phyloP scores from a whole-genome alignment of 37 sponge, comb jelly and placozoan species.

The Geodia barretti region DNA sequence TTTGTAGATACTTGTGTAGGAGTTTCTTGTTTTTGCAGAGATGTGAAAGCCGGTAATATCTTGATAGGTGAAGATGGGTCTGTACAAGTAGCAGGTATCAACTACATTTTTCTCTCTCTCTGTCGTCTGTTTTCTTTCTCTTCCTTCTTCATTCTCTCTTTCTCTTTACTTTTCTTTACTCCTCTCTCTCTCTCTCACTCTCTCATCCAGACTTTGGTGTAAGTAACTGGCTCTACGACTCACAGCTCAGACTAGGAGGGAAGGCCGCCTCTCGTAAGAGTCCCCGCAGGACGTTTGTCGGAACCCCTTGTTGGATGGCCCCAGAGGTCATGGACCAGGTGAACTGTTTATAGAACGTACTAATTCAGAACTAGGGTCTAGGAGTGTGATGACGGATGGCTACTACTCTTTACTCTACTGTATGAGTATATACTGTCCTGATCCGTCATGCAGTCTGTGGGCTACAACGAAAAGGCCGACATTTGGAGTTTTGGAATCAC shows the following conservation, averaged over 20 bases:
- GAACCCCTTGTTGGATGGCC: slow-evolving; percentile 99
- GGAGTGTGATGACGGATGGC: too few relatives aligned
- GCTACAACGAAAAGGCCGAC: slow-evolving; percentile 86
- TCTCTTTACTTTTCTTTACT: slow-evolving; percentile 34
- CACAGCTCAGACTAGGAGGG: slow-evolving; percentile 9
- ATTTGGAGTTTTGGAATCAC: slow-evolving; percentile 94
- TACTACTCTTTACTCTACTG: too few relatives aligned
- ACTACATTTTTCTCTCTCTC: background rate
- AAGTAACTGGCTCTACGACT: slow-evolving; percentile 77
- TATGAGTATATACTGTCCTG: background rate
- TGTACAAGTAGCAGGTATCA: slow-evolving; percentile 83
- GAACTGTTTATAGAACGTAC: too few relatives aligned
- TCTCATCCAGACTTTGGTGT: slow-evolving; percentile 91
- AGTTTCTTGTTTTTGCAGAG: slow-evolving; percentile 29
- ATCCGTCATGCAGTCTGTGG: slow-evolving; percentile 40
- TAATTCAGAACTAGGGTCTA: too few relatives aligned
- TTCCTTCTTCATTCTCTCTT: background rate
- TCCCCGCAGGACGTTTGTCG: slow-evolving; percentile 92
- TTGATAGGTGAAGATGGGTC: slow-evolving; percentile 90
- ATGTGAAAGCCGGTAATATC: slow-evolving; percentile 95
- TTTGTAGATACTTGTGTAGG: background rate
- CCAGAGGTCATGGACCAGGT: slow-evolving; percentile 97
- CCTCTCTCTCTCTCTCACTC: slow-evolving; percentile 1
- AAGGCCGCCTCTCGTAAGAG: slow-evolving; percentile 59
- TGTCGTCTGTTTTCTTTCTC: background rate